These are phyloP conservation scores for Leucoraja erinaceus DNA, from an alignment of 2,113 vertebrate genomes.

Conservation along the genomic window DNA sequence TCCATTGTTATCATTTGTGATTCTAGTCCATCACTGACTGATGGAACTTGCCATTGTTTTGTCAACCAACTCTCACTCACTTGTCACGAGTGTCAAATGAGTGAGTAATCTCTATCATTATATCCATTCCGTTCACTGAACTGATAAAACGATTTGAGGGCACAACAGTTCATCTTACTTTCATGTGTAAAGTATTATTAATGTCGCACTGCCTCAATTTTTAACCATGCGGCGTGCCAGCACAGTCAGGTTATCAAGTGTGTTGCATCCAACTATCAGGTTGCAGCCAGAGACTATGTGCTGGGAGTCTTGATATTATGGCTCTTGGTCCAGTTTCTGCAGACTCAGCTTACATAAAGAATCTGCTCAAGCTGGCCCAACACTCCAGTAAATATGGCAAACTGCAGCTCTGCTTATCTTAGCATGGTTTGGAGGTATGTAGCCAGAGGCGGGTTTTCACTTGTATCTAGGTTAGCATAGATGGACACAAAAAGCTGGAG, in stretches of 20 bases:
- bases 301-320: not conserved
- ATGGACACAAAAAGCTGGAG: no score
- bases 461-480: no score
- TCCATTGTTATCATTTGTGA: not conserved
- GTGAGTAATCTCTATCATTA: constrained; percentile 25
- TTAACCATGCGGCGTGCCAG: not conserved
- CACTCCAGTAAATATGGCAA: not conserved
- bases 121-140: constrained; percentile 11
- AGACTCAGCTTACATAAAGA: not conserved
- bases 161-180: constrained; percentile 11
- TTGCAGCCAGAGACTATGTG: not conserved
- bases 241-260: not conserved
- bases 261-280: not conserved
- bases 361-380: not conserved
- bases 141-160: not conserved
- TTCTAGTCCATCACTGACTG: not conserved
- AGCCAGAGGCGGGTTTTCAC: no score
- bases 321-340: not conserved
- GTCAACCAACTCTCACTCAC: not conserved
- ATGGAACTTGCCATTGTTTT: not conserved
- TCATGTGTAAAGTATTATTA: not conserved
- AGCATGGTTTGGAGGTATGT: not conserved
- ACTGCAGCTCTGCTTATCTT: not conserved
- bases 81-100: not conserved
- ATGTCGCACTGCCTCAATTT: not conserved